Evolutionary conservation across 2,797 vertebrate genomes (phyloP), one percentile per base, ranked within the genome.

Genomic region (Melanotaenia boesemani): DNA sequence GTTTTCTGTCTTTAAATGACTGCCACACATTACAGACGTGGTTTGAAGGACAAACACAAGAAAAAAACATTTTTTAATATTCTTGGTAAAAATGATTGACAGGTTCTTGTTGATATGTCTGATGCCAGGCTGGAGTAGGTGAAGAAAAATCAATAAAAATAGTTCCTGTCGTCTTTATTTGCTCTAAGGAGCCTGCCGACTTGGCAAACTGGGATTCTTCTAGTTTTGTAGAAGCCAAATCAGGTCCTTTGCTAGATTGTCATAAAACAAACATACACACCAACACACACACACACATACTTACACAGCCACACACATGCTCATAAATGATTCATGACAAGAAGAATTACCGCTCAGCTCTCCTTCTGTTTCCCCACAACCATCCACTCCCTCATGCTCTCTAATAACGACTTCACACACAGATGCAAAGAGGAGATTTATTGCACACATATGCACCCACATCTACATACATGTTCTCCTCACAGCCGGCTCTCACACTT

Each of bases 271-370:
- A 60, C 52, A 68, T 48, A 32, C 50, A 39, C 62, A 70, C 44
- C 65, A 52, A 65, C 52, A 10, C 7, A 11, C 39, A 39, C 61
- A 66, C 44, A 68, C 57, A 65, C 50, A 12, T 26, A 1, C 4
- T 3, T 18, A 59, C 44, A 56, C 26, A 32, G 12, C 32, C 10
- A 11, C 56, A 70, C 60, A 70, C 36, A 75, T 28, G n/a, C 63
- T 72, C 67, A 83, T 91, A 72, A 90, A 91, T 88, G 58, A 90
- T 89, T 86, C 73, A 92, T 78, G 70, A 77, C 28, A 20, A 61
- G 67, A 82, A 39, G 78, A 82, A 89, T 90, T 83, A 84, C 77
- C 2, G 81, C 72, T 77, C 60, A 22, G 50, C 73, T 83, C 72
- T 74, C 63, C 80, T 77, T 85, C 79, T 82, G 84, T 85, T 86